Evolutionary conservation across 2,797 vertebrate species (phyloP).

Genomic region (Chelon auratus): DNA sequence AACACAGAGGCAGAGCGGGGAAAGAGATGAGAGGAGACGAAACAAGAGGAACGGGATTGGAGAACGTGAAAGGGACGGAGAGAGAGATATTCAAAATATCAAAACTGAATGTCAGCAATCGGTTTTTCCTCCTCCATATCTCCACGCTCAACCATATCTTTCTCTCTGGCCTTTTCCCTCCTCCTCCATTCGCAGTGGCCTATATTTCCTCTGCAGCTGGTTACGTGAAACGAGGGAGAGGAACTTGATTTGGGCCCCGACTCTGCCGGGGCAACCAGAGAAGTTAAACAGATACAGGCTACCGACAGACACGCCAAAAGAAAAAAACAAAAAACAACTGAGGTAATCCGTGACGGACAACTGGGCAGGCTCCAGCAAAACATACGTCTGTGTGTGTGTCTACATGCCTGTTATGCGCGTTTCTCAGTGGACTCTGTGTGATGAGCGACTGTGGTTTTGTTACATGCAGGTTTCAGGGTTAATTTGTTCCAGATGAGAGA

Average conservation of each 20-base stretch:
- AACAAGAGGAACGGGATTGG: slow-evolving; percentile 13
- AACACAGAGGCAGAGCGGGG: slow-evolving; percentile 22
- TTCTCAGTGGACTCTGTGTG: slow-evolving; percentile 35
- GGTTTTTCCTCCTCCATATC: background rate
- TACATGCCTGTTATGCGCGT: background rate
- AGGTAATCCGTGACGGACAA: slow-evolving; percentile 53
- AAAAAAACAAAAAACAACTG: slow-evolving; percentile 1
- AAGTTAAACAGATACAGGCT: slow-evolving; percentile 65
- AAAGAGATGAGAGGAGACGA: slow-evolving; percentile 31
- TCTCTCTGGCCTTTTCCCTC: slow-evolving; percentile 35
- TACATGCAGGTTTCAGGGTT: slow-evolving; percentile 71
- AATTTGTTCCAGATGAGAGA: slow-evolving; percentile 75
- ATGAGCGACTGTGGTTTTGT: slow-evolving; percentile 60
- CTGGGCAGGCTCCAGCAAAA: slow-evolving; percentile 41
- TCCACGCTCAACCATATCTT: background rate
- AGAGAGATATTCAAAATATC: slow-evolving; percentile 8
- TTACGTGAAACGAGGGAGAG: slow-evolving; percentile 54
- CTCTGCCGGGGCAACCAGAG: slow-evolving; percentile 62
- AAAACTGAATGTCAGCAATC: slow-evolving; percentile 19
- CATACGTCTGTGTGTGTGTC: background rate
- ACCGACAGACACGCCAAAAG: slow-evolving; percentile 36
- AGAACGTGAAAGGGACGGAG: background rate
- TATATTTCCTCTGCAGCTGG: slow-evolving; percentile 65
- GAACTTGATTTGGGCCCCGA: slow-evolving; percentile 54
- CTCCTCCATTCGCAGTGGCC: slow-evolving; percentile 39